Base-by-base conservation (phyloP, 2,888 invertebrate genomes). In the Agriopis marginaria region DNA sequence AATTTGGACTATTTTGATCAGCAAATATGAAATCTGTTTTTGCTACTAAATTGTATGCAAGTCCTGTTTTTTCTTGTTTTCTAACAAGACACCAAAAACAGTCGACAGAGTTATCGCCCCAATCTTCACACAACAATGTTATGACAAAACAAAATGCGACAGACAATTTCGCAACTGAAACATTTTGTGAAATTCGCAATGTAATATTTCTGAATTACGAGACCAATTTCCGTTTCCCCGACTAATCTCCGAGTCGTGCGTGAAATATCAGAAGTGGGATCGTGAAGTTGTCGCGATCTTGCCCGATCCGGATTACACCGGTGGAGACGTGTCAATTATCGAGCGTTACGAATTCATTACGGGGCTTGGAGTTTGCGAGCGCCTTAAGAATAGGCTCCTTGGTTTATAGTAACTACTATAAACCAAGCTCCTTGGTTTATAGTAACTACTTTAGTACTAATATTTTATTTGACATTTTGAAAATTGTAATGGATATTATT, bases 301-400 rank as follows among this genome's bases (percentile, higher is more conserved):
- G 82, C 81, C 77, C 77, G 80, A 81, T 80, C 78, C 77, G 78
- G 86, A 84, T 86, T 82, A 85, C 83, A 81, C 81, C 83, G 78
- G 79, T 74, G 74, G 72, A 82, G 83, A 88, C 85, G 85, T 87
- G 89, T 88, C 89, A 89, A 89, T 88, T 89, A 88, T 83, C 83
- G 81, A 80, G 78, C 82, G 83, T 84, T 83, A 80, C 84, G 81
- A 82, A 84, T 84, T 86, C 83, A 88, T 87, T 87, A 86, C 74
- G 75, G 53, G 42, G 55, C 60, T 61, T 55, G 40, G 59, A 65
- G 70, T 63, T 68, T 66, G 59, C 68, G 51, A 64, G 64, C 49
- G 63, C 55, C 74, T 70, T 56, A 62, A 66, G 71, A 75, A 77
- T 77, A 75, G 67, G 59, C 72, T 58, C 73, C 67, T 47, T 56